These are phyloP conservation scores for Xiphophorus birchmanni DNA, from an alignment of 2,797 vertebrate genomes.

Conservation along the genomic window DNA sequence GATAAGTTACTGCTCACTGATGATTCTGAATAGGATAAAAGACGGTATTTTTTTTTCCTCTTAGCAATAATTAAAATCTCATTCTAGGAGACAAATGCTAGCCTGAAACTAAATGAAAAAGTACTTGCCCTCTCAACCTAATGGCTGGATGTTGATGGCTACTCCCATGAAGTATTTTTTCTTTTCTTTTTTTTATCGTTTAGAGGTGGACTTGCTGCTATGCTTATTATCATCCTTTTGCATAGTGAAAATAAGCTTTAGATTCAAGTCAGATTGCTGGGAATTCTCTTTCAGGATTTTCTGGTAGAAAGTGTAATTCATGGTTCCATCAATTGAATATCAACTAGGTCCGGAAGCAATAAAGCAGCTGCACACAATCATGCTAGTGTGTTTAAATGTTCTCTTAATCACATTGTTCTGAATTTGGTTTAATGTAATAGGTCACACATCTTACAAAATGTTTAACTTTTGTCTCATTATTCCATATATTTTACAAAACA, in stretches of 20 bases:
- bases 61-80: too few relatives aligned
- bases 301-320: background rate
- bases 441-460: background rate
- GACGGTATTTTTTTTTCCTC: background rate
- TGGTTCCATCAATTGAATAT: background rate
- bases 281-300: background rate
- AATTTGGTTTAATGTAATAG: background rate
- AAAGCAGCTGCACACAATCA: background rate
- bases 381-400: background rate
- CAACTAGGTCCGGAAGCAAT: background rate
- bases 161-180: background rate
- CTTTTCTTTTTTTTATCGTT: background rate
- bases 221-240: background rate
- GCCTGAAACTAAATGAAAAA: background rate
- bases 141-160: background rate
- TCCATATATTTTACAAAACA: background rate
- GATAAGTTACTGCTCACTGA: background rate
- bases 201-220: background rate
- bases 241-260: background rate
- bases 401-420: background rate
- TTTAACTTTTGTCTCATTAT: background rate
- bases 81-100: background rate
- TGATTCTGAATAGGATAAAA: background rate
- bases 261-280: background rate
- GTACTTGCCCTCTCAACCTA: background rate